Evolutionary conservation across 2,797 vertebrate genomes (phyloP).

Genomic region (Octomys mimax): DNA sequence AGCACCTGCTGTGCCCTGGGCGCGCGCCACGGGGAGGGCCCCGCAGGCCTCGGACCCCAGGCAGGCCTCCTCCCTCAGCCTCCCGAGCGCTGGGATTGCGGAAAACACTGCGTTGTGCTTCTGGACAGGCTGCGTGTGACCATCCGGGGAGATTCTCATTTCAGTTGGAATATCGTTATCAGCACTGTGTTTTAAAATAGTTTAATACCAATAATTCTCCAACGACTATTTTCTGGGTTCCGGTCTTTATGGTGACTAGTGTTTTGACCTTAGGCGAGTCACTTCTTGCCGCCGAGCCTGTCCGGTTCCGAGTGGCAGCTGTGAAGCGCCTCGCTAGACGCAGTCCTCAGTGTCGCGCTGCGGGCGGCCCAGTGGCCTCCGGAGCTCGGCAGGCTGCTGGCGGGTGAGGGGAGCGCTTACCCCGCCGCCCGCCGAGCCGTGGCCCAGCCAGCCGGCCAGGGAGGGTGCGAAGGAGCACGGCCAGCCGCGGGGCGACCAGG

Average conservation of each 20-base stretch:
- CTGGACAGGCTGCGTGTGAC: background rate
- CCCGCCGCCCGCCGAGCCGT: no score
- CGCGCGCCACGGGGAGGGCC: no score
- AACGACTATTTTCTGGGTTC: background rate
- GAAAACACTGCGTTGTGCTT: background rate
- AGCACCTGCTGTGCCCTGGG: background rate
- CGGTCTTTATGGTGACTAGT: constrained; percentile 16
- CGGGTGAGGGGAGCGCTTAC: background rate
- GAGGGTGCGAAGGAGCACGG: no score
- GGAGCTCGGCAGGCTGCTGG: background rate
- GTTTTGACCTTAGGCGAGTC: constrained; percentile 34
- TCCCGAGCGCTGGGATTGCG: background rate
- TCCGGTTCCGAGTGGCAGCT: constrained; percentile 4
- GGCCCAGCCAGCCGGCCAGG: no score
- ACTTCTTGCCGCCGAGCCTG: background rate
- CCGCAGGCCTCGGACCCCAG: background rate
- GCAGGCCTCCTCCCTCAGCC: background rate
- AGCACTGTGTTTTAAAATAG: constrained; percentile 25
- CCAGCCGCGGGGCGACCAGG: no score
- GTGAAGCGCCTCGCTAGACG: constrained; percentile 4
- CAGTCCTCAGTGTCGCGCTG: constrained; percentile 2
- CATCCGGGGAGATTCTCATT: background rate
- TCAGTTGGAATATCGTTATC: constrained; percentile 41
- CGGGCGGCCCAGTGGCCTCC: no score
- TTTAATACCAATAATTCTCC: constrained; percentile 33